Conservation (phyloP, 2,113 vertebrate species). For the Sebastes fasciatus region DNA sequence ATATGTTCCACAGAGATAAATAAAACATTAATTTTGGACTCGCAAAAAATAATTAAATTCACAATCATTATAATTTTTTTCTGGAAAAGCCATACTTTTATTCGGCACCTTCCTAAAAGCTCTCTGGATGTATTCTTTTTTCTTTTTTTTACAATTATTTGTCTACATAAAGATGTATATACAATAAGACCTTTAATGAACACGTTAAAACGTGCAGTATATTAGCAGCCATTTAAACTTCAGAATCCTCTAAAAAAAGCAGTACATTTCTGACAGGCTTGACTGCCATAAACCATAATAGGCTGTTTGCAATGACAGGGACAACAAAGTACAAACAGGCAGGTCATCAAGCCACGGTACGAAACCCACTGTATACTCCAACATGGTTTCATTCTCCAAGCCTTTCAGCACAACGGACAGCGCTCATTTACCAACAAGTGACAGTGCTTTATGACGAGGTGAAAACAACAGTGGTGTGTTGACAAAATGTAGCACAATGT, state of each 20-base stretch:
- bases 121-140: no score
- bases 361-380: not conserved
- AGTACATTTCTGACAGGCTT: not conserved
- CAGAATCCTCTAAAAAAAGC: not conserved
- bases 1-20: no score
- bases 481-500: slow-evolving; percentile 6
- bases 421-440: not conserved
- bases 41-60: no score
- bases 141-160: no score
- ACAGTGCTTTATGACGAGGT: not conserved
- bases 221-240: not conserved
- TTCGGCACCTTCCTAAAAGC: no score
- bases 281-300: not conserved
- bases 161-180: no score
- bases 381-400: not conserved
- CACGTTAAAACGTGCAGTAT: not conserved
- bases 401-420: slow-evolving; percentile 37
- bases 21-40: no score
- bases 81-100: no score
- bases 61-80: no score
- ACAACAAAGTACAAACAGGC: not conserved
- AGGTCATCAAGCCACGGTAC: not conserved
- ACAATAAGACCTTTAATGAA: no score
- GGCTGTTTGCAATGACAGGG: not conserved
- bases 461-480: not conserved